Evolutionary conservation across 2,888 invertebrate species (phyloP).

Genomic region (Catotricha subobsoleta): DNA sequence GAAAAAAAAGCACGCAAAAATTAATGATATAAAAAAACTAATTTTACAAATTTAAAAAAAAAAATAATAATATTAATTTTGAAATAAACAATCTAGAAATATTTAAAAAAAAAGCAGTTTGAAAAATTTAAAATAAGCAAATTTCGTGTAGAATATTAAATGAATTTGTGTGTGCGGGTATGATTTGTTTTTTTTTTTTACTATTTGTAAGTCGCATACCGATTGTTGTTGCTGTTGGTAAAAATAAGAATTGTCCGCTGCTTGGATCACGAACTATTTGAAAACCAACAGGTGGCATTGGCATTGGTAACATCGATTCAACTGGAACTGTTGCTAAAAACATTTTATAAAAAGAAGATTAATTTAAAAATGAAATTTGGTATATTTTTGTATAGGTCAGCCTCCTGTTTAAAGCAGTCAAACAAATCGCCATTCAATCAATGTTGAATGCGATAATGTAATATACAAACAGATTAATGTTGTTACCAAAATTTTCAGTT

Average conservation of each 20-base stretch:
- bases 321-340: conserved; percentile 46
- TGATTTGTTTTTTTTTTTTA: neutral
- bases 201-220: conserved; percentile 24
- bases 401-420: too few relatives aligned
- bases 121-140: neutral
- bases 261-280: conserved; percentile 74
- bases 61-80: neutral
- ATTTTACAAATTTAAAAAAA: neutral
- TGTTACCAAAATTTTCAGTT: too few relatives aligned
- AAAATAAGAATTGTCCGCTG: conserved; percentile 62
- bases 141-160: neutral
- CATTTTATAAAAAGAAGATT: too few relatives aligned
- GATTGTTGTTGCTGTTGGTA: conserved; percentile 45
- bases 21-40: neutral
- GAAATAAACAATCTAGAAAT: too few relatives aligned
- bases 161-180: neutral
- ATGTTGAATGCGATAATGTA: too few relatives aligned
- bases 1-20: conserved; percentile 1
- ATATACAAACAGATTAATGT: too few relatives aligned
- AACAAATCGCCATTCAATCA: too few relatives aligned
- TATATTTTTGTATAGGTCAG: too few relatives aligned
- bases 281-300: conserved; percentile 59
- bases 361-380: too few relatives aligned
- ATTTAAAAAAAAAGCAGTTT: neutral
- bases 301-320: conserved; percentile 51